Percentiles rank a stretch among this genome's conserved stretches.
phyloP scores from a whole-genome alignment of 2,113 vertebrate species.

The Mus pahari region DNA sequence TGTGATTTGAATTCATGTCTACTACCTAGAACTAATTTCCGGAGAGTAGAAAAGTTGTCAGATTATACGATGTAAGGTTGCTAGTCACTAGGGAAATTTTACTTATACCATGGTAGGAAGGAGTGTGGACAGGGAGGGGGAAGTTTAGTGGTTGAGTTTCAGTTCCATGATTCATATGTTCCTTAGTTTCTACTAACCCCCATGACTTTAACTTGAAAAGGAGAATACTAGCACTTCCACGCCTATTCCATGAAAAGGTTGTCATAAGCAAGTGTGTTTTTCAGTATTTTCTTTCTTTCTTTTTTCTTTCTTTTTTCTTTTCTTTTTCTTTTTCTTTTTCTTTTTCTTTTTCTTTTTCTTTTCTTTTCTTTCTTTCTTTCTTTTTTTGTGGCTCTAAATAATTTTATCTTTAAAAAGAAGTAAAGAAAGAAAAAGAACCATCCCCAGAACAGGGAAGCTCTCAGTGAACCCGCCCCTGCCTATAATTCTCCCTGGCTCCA shows the following conservation, averaged over 20 bases:
- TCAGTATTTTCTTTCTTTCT: background rate
- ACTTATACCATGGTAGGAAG: background rate
- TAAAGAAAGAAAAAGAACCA: background rate
- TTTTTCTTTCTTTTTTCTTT: no score
- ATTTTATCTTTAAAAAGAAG: conserved; percentile 73
- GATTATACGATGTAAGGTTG: background rate
- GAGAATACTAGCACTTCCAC: conserved; percentile 1
- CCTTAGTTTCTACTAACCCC: conserved; percentile 9
- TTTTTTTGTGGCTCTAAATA: conserved; percentile 53
- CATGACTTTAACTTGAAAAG: conserved; percentile 58
- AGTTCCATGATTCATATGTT: conserved; percentile 22
- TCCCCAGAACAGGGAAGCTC: conserved; percentile 47
- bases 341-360: background rate
- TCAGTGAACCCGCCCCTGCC: conserved; percentile 50
- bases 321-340: no score
- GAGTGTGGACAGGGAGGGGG: background rate
- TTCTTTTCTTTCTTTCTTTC: no score
- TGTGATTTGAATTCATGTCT: background rate
- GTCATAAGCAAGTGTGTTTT: background rate
- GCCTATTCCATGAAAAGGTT: background rate
- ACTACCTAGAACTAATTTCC: background rate
- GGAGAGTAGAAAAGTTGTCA: background rate
- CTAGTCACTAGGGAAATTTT: conserved; percentile 9
- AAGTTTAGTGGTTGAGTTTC: conserved; percentile 50
- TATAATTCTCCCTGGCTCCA: conserved; percentile 48